phyloP scores from a whole-genome alignment of 2,888 invertebrate species.

The Acrobeloides nanus region DNA sequence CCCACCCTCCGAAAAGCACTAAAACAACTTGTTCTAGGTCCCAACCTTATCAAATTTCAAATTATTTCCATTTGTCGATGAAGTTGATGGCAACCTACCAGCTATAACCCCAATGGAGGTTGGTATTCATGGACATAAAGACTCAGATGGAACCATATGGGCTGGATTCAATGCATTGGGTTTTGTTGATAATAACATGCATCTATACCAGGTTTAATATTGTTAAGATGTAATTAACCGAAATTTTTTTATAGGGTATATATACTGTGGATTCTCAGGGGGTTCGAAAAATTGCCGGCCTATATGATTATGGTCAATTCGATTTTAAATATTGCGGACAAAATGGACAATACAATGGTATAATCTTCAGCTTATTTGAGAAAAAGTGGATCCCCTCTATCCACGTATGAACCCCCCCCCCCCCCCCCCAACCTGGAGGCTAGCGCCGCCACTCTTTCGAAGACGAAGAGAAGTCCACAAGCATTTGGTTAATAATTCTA shows the following conservation, averaged over 20 bases:
- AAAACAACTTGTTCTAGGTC: slow-evolving; percentile 34
- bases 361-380: too few species aligned
- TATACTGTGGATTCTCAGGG: slow-evolving; percentile 50
- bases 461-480: too few species aligned
- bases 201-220: slow-evolving; percentile 29
- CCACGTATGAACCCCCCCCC: too few species aligned
- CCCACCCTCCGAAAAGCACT: too few species aligned
- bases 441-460: too few species aligned
- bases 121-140: slow-evolving; percentile 50
- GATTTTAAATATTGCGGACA: slow-evolving; percentile 46
- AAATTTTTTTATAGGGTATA: slow-evolving; percentile 40
- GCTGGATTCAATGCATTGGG: slow-evolving; percentile 52
- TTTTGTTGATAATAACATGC: slow-evolving; percentile 49
- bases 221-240: slow-evolving; percentile 6
- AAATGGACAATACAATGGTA: slow-evolving; percentile 51
- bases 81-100: slow-evolving; percentile 46
- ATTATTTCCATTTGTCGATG: slow-evolving; percentile 48
- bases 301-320: slow-evolving; percentile 51
- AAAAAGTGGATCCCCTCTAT: too few species aligned
- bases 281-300: slow-evolving; percentile 44
- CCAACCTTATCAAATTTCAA: slow-evolving; percentile 47
- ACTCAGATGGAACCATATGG: slow-evolving; percentile 50
- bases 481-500: too few species aligned
- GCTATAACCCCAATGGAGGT: slow-evolving; percentile 51
- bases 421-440: too few species aligned